Percentiles rank a stretch among this genome's conserved stretches.
These are phyloP conservation scores for Rhopalosiphum nymphaeae DNA, from an alignment of 2,888 invertebrate genomes.

Conservation along the genomic window DNA sequence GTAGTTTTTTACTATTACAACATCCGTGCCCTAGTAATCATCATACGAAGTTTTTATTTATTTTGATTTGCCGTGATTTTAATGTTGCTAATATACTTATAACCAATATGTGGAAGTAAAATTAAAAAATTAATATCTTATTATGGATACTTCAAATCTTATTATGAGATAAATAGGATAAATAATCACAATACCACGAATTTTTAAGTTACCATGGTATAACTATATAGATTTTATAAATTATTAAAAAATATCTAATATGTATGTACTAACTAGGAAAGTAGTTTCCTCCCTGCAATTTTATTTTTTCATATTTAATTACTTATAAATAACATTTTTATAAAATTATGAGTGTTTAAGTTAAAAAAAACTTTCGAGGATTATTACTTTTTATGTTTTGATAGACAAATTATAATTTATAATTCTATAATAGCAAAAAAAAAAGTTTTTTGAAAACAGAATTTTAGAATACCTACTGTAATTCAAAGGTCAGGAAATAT, in stretches of 20 bases:
- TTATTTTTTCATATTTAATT: neutral
- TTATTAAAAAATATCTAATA: neutral
- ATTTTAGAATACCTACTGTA: neutral
- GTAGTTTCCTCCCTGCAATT: neutral
- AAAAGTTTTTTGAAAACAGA: neutral
- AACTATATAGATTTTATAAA: neutral
- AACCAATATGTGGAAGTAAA: neutral
- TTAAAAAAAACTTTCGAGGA: neutral
- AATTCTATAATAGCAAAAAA: neutral
- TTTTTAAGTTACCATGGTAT: neutral
- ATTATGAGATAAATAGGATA: neutral
- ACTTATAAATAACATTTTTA: neutral
- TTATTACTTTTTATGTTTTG: neutral
- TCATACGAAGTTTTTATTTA: neutral
- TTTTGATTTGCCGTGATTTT: neutral
- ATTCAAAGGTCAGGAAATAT: neutral
- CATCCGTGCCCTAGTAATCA: no score
- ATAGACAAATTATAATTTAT: neutral
- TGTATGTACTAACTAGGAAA: neutral
- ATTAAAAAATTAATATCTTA: neutral
- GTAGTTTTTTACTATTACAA: no score
- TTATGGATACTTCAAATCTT: neutral
- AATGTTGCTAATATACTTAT: neutral
- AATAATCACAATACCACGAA: neutral
- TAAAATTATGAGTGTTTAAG: no score